Evolutionary conservation across 2,888 invertebrate genomes (phyloP).

Genomic region (Lasioglossum vierecki): DNA sequence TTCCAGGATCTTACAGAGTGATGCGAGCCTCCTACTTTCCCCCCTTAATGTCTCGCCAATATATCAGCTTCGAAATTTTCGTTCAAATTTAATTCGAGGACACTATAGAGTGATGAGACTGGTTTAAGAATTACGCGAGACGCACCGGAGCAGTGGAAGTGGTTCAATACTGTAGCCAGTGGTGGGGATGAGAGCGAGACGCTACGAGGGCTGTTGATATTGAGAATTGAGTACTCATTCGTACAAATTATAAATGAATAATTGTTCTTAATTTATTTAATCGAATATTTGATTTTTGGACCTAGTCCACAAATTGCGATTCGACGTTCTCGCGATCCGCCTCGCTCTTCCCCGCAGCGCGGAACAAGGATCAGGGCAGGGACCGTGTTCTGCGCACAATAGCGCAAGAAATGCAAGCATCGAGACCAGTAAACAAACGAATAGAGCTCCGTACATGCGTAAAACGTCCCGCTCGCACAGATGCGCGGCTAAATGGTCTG

Average conservation of each 20-base stretch:
- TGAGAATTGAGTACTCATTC: too few species aligned
- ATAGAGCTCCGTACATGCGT: conserved; percentile 63
- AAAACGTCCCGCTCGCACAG: conserved; percentile 62
- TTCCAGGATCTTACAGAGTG: accelerated
- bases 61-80: accelerated
- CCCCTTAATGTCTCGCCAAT: too few species aligned
- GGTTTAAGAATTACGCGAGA: neutral
- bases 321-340: neutral
- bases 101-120: too few species aligned
- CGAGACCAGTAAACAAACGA: conserved; percentile 66
- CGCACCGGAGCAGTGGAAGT: neutral
- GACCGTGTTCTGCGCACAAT: conserved; percentile 61
- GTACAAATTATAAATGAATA: too few species aligned
- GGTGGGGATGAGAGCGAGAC: neutral
- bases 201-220: too few species aligned
- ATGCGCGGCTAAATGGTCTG: conserved; percentile 67
- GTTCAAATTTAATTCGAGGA: neutral
- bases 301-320: neutral
- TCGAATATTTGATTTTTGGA: neutral
- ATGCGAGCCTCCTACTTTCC: too few species aligned
- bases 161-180: neutral
- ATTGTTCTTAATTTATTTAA: too few species aligned
- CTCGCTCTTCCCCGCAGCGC: neutral
- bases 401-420: conserved; percentile 61
- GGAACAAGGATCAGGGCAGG: neutral